These are phyloP conservation scores for Scaptomyza caliginosa DNA, from an alignment of 2,888 invertebrate species.

Conservation along the genomic window DNA sequence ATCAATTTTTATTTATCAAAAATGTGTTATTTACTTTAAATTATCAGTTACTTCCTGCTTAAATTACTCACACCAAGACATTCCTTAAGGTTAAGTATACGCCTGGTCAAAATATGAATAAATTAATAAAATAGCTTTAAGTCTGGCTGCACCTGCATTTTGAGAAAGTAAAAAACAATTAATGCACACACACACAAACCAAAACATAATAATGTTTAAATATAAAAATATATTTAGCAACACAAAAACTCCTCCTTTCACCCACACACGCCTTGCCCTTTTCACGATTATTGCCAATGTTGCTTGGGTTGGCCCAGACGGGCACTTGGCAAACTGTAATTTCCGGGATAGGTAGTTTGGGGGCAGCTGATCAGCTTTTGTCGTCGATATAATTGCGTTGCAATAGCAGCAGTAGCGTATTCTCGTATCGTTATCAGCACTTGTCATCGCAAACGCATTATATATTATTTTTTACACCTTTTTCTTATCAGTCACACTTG, in stretches of 20 bases:
- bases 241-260: slow-evolving; percentile 25
- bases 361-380: slow-evolving; percentile 4
- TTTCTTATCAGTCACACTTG: slow-evolving; percentile 40
- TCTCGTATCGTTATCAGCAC: slow-evolving; percentile 26
- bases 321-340: not conserved
- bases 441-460: slow-evolving; percentile 37
- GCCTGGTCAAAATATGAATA: not conserved
- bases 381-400: slow-evolving; percentile 15
- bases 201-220: slow-evolving; percentile 7
- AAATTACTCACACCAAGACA: slow-evolving; percentile 4
- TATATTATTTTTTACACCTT: slow-evolving; percentile 50
- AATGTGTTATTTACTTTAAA: not conserved
- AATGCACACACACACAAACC: slow-evolving; percentile 14
- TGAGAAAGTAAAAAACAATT: slow-evolving; percentile 15
- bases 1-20: slow-evolving; percentile 3
- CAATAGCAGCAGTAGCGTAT: not conserved
- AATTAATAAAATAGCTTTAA: not conserved
- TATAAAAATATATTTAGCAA: slow-evolving; percentile 30
- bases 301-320: not conserved
- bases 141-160: slow-evolving; percentile 19
- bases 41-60: slow-evolving; percentile 26
- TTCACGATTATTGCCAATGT: not conserved
- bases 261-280: not conserved
- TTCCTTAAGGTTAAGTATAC: slow-evolving; percentile 4
- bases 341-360: not conserved